These are phyloP conservation scores for Porites divaricata DNA, from an alignment of 92 coral and sea anemone genomes.

Conservation along the genomic window DNA sequence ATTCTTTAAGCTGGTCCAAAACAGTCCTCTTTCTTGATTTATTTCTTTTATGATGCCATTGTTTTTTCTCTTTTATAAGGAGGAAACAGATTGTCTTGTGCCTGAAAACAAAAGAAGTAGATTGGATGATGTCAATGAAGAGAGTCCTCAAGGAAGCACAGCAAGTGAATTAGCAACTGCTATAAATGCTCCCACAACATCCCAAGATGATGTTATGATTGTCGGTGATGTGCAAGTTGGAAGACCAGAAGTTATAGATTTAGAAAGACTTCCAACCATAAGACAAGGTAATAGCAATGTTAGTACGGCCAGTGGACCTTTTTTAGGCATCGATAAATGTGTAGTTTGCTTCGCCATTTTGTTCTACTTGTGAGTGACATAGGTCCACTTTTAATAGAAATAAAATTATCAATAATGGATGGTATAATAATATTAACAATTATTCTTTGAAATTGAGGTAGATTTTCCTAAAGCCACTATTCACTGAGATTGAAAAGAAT, in stretches of 20 bases:
- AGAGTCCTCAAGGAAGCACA: background rate
- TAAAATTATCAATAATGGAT: too few relatives aligned
- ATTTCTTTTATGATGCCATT: background rate
- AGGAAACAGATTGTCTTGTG: constrained; percentile 17
- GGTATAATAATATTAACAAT: too few relatives aligned
- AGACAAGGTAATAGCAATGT: constrained; percentile 36
- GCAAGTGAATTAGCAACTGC: background rate
- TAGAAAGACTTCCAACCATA: constrained; percentile 53
- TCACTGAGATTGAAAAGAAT: too few relatives aligned
- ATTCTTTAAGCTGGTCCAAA: too few relatives aligned
- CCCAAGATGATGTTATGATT: constrained; percentile 56
- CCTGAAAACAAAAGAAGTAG: constrained; percentile 22
- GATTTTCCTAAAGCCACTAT: too few relatives aligned
- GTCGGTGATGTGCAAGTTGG: constrained; percentile 56
- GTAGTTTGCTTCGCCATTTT: too few relatives aligned
- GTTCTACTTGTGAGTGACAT: too few relatives aligned
- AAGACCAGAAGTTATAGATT: constrained; percentile 63
- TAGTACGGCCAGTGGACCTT: background rate
- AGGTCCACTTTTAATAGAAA: too few relatives aligned
- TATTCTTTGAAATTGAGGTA: too few relatives aligned
- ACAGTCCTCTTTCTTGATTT: background rate
- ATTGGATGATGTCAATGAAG: constrained; percentile 1
- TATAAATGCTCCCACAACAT: background rate
- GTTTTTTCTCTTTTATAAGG: constrained; percentile 5
- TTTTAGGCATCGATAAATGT: too few relatives aligned